Conservation (phyloP, 2,113 vertebrate species). For the Rhinopomastus cyanomelas region DNA sequence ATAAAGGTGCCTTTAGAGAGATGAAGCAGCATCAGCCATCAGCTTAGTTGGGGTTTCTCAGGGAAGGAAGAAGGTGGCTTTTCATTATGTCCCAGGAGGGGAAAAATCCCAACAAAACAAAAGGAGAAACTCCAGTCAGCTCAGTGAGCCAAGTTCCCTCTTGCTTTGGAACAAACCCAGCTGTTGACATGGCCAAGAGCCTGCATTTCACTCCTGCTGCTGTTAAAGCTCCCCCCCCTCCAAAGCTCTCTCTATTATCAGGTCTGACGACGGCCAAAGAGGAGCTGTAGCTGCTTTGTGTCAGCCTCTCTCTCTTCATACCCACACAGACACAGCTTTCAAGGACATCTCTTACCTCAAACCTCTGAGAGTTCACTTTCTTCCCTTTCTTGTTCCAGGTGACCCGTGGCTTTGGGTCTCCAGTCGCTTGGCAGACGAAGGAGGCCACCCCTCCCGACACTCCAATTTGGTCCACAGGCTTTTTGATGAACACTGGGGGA, state of each 20-base stretch:
- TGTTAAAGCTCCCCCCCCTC: conserved; percentile 6
- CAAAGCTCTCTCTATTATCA: not conserved
- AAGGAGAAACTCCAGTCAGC: not conserved
- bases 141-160: not conserved
- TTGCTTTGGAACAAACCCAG: conserved; percentile 36
- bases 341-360: conserved; percentile 83
- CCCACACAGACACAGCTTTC: not conserved
- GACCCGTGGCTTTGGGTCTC: conserved; percentile 93
- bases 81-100: not conserved
- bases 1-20: not conserved
- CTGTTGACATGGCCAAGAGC: conserved; percentile 20
- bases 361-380: conserved; percentile 96
- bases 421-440: conserved; percentile 96
- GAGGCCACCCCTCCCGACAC: conserved; percentile 97
- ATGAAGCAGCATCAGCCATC: not conserved
- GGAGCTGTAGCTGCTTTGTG: conserved; percentile 4
- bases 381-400: conserved; percentile 99
- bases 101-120: not conserved
- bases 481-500: conserved; percentile 89
- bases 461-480: conserved; percentile 93
- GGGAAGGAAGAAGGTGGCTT: not conserved
- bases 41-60: not conserved
- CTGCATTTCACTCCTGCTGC: conserved; percentile 17
- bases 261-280: not conserved
- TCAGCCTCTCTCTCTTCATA: not conserved